phyloP scores from a whole-genome alignment of 2,888 invertebrate genomes.

The Deilephila porcellus region DNA sequence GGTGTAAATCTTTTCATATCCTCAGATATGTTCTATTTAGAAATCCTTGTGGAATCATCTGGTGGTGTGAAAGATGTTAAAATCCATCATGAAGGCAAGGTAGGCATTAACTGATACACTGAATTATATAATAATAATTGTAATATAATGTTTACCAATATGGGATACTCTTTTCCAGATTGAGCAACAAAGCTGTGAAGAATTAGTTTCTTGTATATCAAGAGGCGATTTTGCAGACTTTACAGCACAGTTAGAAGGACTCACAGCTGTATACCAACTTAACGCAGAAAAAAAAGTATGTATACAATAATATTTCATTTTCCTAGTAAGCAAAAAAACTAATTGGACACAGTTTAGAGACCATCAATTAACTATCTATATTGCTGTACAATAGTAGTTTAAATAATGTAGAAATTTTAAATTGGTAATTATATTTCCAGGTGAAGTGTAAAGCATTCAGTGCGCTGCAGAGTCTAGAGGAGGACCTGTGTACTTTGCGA shows the following conservation, averaged over 20 bases:
- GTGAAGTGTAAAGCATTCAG: conserved; percentile 97
- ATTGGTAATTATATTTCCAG: conserved; percentile 47
- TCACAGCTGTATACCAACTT: conserved; percentile 96
- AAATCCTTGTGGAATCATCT: conserved; percentile 93
- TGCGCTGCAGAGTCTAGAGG: conserved; percentile 95
- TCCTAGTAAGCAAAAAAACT: no score
- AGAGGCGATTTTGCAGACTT: conserved; percentile 96
- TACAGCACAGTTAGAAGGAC: conserved; percentile 95
- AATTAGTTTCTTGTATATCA: conserved; percentile 92
- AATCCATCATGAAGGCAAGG: conserved; percentile 95
- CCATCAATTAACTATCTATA: background rate
- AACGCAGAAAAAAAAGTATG: conserved; percentile 94
- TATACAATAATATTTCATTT: background rate
- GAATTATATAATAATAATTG: background rate
- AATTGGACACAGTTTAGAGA: no score
- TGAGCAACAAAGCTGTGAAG: conserved; percentile 94
- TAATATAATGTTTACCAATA: conserved; percentile 5
- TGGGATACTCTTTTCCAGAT: conserved; percentile 60
- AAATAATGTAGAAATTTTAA: background rate
- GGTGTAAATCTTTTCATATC: conserved; percentile 95
- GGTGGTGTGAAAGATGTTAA: conserved; percentile 95
- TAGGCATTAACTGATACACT: conserved; percentile 40
- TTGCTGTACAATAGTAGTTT: background rate
- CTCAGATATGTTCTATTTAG: conserved; percentile 98
- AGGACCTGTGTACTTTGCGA: conserved; percentile 92